Evolutionary conservation across 2,113 vertebrate genomes (phyloP).

Genomic region (Monarcha castaneiventris): DNA sequence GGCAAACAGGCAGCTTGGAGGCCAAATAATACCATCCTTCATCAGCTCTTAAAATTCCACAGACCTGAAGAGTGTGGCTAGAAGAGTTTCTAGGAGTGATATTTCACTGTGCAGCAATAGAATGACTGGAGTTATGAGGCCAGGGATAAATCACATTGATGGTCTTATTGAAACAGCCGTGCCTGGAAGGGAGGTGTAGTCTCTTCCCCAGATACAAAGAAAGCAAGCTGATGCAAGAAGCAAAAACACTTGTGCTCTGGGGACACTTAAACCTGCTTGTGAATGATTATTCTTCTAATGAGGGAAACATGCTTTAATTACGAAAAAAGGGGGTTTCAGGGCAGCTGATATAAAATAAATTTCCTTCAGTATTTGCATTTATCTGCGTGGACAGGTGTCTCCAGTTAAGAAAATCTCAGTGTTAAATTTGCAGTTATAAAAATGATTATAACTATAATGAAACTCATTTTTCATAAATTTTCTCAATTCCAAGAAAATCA

Average conservation of each 20-base stretch:
- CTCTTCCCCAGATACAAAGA: slow-evolving; percentile 9
- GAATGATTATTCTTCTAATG: background rate
- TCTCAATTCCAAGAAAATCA: background rate
- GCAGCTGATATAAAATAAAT: background rate
- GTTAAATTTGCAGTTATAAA: background rate
- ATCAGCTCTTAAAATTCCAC: slow-evolving; percentile 39
- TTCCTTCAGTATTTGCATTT: background rate
- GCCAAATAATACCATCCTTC: slow-evolving; percentile 14
- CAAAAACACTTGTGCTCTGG: slow-evolving; percentile 1
- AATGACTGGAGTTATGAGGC: slow-evolving; percentile 54
- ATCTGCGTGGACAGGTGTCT: background rate
- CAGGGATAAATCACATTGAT: slow-evolving; percentile 53
- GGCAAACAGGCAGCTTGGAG: background rate
- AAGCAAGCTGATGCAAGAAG: slow-evolving; percentile 16
- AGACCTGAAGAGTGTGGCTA: background rate
- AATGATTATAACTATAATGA: background rate
- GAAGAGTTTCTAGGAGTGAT: slow-evolving; percentile 31
- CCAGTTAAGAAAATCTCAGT: background rate
- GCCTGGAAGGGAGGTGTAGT: slow-evolving; percentile 21
- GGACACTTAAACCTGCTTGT: background rate
- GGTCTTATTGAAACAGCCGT: background rate
- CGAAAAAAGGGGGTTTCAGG: background rate
- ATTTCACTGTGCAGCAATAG: slow-evolving; percentile 35
- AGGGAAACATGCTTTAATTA: background rate
- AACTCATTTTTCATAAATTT: background rate